These are phyloP conservation scores for Hippocampus comes DNA, from an alignment of 2,113 vertebrate species.

Conservation along the genomic window DNA sequence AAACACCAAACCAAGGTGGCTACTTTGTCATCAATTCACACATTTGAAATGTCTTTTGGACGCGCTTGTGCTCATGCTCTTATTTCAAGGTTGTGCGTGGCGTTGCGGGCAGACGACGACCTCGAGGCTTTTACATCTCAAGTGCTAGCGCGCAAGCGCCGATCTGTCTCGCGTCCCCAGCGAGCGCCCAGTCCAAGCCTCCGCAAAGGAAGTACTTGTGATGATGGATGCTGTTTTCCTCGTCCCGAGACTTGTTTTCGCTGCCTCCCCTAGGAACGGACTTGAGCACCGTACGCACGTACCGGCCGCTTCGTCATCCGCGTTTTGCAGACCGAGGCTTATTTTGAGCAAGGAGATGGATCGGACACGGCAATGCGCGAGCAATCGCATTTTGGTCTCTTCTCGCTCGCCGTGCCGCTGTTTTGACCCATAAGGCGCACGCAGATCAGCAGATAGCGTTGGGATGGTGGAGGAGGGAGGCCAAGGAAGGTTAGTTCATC, in stretches of 20 bases:
- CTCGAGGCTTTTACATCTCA: constrained; percentile 1
- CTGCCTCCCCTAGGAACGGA: constrained; percentile 20
- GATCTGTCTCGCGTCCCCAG: constrained; percentile 4
- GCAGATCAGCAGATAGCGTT: constrained; percentile 10
- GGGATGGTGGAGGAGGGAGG: constrained; percentile 17
- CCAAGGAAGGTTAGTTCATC: constrained; percentile 33
- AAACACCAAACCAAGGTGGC: too few relatives aligned
- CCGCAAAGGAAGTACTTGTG: background rate
- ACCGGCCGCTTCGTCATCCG: background rate
- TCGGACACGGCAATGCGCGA: too few relatives aligned
- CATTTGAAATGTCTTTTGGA: background rate
- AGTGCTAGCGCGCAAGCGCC: constrained; percentile 13
- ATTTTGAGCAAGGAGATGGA: background rate
- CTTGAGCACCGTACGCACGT: constrained; percentile 25
- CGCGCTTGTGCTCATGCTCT: background rate
- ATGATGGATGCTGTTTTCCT: constrained; percentile 39
- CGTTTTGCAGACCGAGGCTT: constrained; percentile 37
- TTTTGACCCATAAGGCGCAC: background rate
- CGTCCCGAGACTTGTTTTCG: constrained; percentile 29
- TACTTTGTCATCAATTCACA: too few relatives aligned
- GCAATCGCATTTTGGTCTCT: background rate
- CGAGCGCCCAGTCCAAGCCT: background rate
- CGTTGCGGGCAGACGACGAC: background rate
- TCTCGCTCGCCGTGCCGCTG: background rate
- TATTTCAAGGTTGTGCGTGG: background rate